Base-by-base conservation (phyloP, 2,797 vertebrate genomes). In the Danio albolineatus region DNA sequence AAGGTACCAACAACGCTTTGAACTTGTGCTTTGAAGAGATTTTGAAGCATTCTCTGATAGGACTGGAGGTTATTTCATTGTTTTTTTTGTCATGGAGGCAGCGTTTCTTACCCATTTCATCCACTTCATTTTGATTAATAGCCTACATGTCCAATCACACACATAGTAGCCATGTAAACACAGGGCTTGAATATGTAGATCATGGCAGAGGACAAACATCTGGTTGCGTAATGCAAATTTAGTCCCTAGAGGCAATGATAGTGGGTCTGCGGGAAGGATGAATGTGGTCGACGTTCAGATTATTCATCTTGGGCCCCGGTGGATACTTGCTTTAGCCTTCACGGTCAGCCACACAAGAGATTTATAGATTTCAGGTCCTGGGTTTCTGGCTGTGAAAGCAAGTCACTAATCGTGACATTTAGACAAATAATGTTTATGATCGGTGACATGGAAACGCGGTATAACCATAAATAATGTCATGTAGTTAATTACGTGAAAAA, bases 311-410 rank as follows among this genome's bases (percentile, higher is more conserved):
- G 28, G 28, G 28, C 28, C 28, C 28, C 28, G 10, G 69, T 57
- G 85, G 82, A 82, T 66, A 61, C 73, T 36, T 65, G 74, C 65
- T 73, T 77, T 75, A 82, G 82, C 73, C 74, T 84, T 86, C 82
- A 86, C 41, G 82, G 80, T 78, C 73, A 76, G 70, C 60, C 83
- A 80, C 85, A 41, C 80, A 74, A n/a, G 36, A 82, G 81, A 82
- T 74, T 53, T 82, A 84, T 82, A 84, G 82, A 82, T 80, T 65
- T 77, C 53, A 80, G 79, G 62, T 28, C 41, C 36, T 38, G 70
- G 43, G 28, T 28, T 28, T 28, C 28, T 51, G 64, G 28, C 28
- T 53, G 41, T 28, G 28, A 28, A 28, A 28, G 28, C 28, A 28
- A 71, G 65, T 71, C 44, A 41, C 77, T 79, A 79, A 79, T 73